phyloP scores from a whole-genome alignment of 2,888 invertebrate genomes.

The Drosophila anceps region DNA sequence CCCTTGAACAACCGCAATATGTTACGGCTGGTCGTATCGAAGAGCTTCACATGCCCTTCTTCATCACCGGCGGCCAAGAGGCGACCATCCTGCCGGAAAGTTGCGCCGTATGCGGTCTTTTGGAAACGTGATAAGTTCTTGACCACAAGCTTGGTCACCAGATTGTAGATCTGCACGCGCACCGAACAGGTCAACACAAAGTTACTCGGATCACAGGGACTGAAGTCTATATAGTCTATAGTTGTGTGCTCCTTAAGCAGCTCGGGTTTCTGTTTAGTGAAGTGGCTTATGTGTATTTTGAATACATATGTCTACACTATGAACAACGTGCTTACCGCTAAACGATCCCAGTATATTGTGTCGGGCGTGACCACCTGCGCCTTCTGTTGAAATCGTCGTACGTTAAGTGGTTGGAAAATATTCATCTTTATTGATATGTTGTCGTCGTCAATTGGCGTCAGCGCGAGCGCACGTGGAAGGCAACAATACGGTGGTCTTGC shows the following conservation, averaged over 20 bases:
- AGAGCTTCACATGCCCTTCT: conserved; percentile 93
- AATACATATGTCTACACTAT: not conserved
- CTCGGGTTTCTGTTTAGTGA: conserved; percentile 89
- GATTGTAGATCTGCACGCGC: conserved; percentile 94
- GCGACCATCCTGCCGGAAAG: conserved; percentile 92
- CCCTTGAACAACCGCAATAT: conserved; percentile 94
- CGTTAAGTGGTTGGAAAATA: conserved; percentile 80
- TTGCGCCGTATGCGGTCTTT: conserved; percentile 94
- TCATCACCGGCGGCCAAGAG: conserved; percentile 96
- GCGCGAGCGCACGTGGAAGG: conserved; percentile 42
- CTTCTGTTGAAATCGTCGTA: conserved; percentile 78
- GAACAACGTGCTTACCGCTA: conserved; percentile 88
- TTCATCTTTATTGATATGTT: conserved; percentile 50
- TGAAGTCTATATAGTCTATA: conserved; percentile 96
- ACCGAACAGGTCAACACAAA: conserved; percentile 97
- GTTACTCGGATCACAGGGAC: conserved; percentile 94
- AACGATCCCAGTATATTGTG: conserved; percentile 94
- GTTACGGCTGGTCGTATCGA: conserved; percentile 94
- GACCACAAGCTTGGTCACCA: conserved; percentile 92
- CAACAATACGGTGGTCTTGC: conserved; percentile 10
- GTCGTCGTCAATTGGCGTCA: conserved; percentile 7
- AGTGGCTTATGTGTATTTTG: not conserved
- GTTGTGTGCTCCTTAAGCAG: conserved; percentile 96
- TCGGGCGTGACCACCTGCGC: conserved; percentile 90
- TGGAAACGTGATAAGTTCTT: conserved; percentile 94